Percentiles rank a stretch among this genome's conserved stretches.
Conservation (phyloP, 2,113 vertebrate genomes). For the Neodontobutis hainanensis region DNA sequence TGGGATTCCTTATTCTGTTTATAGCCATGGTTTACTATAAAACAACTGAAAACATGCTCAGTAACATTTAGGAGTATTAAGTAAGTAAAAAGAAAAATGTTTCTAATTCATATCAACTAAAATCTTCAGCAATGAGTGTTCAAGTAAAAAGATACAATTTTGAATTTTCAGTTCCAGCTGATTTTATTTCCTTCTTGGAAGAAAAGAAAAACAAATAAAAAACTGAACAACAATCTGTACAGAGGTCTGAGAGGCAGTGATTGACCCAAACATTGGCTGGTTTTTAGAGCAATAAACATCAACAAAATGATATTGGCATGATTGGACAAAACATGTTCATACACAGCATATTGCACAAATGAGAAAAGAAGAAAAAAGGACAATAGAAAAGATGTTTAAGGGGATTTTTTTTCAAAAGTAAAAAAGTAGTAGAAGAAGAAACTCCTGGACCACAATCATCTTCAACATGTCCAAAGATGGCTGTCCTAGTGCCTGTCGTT, state of each 20-base stretch:
- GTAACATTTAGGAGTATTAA: no score
- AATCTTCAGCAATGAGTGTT: neutral
- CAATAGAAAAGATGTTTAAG: conserved; percentile 69
- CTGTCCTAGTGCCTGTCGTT: conserved; percentile 96
- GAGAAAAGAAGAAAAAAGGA: conserved; percentile 79
- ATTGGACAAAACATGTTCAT: conserved; percentile 88
- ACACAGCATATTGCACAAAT: conserved; percentile 99
- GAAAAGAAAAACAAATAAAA: conserved; percentile 77
- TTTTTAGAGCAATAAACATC: conserved; percentile 86
- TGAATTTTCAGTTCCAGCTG: conserved; percentile 99
- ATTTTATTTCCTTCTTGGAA: conserved; percentile 99
- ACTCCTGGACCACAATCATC: conserved; percentile 92
- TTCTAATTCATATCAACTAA: neutral
- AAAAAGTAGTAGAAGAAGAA: conserved; percentile 68
- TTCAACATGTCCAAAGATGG: conserved; percentile 87
- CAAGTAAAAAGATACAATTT: conserved; percentile 34
- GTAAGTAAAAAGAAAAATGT: no score
- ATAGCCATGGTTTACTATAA: no score
- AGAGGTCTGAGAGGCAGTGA: conserved; percentile 99
- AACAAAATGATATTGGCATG: conserved; percentile 85
- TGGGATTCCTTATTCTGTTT: no score
- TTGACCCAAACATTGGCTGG: conserved; percentile 96
- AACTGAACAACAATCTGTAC: conserved; percentile 84
- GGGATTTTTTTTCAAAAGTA: conserved; percentile 72
- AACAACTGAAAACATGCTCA: no score